A percentile compares a stretch with the other conserved stretches of the same genome.
Conservation (phyloP, 2,888 invertebrate genomes). For the Harmothoe impar region DNA sequence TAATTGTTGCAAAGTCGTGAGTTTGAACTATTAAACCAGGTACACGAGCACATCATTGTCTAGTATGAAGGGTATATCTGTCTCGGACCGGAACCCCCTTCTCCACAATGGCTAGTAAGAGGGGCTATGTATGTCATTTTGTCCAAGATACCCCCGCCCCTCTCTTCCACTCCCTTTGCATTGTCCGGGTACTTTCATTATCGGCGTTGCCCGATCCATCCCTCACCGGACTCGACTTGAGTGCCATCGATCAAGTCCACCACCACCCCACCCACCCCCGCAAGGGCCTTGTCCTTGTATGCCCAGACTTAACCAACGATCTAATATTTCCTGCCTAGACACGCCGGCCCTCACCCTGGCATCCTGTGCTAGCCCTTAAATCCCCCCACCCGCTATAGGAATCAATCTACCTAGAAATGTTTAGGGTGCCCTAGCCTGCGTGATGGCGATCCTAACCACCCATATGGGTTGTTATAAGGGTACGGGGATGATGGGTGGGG, state of each 20-base stretch:
- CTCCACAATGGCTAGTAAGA: too few species aligned
- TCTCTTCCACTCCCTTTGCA: neutral
- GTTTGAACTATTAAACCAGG: too few species aligned
- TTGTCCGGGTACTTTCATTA: slow-evolving; percentile 39
- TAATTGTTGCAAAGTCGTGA: too few species aligned
- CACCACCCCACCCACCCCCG: neutral
- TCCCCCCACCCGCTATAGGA: neutral
- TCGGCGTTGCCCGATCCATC: neutral
- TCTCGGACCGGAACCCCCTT: too few species aligned
- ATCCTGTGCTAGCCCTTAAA: neutral
- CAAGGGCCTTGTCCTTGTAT: neutral
- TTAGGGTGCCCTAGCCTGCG: neutral
- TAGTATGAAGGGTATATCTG: too few species aligned
- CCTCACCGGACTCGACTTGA: neutral
- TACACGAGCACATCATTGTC: too few species aligned
- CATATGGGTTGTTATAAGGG: too few species aligned
- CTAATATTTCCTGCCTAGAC: slow-evolving; percentile 1
- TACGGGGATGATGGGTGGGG: too few species aligned
- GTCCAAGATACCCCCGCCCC: too few species aligned
- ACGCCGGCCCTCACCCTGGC: neutral
- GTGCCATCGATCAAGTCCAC: slow-evolving; percentile 8
- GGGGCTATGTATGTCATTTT: too few species aligned
- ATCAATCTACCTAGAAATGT: neutral
- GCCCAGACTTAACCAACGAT: slow-evolving; percentile 19
- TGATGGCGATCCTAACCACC: neutral